Conservation (phyloP, 2,888 invertebrate species). For the Callosobruchus maculatus region DNA sequence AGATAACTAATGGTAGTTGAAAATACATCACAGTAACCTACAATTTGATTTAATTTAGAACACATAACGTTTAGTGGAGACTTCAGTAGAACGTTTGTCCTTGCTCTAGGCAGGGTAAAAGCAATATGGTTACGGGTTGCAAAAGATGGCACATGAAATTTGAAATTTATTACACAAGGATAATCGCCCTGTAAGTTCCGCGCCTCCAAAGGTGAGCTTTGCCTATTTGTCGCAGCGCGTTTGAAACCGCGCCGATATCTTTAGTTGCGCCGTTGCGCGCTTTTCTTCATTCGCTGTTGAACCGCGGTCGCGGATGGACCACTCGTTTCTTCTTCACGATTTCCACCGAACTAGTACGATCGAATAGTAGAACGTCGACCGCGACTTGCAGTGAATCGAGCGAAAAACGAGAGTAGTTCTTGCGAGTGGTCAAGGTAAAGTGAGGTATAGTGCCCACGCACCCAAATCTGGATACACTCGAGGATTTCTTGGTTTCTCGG, state of each 20-base stretch:
- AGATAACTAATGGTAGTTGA: no score
- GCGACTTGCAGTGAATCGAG: conserved; percentile 7
- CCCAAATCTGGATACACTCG: not conserved
- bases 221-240: not conserved
- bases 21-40: no score
- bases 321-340: conserved; percentile 14
- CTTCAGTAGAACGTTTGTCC: no score
- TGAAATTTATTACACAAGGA: not conserved
- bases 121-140: no score
- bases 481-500: not conserved
- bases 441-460: not conserved
- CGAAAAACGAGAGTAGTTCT: not conserved
- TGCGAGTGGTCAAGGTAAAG: not conserved
- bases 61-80: no score
- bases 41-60: no score
- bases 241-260: not conserved
- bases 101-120: no score
- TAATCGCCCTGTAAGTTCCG: not conserved
- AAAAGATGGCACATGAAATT: not conserved
- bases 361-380: not conserved
- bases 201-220: not conserved
- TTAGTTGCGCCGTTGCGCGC: not conserved
- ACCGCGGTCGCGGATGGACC: conserved; percentile 36
- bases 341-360: conserved; percentile 27
- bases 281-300: conserved; percentile 30